Conservation (phyloP, 2,113 vertebrate genomes). For the Ceyx cyanopectus region DNA sequence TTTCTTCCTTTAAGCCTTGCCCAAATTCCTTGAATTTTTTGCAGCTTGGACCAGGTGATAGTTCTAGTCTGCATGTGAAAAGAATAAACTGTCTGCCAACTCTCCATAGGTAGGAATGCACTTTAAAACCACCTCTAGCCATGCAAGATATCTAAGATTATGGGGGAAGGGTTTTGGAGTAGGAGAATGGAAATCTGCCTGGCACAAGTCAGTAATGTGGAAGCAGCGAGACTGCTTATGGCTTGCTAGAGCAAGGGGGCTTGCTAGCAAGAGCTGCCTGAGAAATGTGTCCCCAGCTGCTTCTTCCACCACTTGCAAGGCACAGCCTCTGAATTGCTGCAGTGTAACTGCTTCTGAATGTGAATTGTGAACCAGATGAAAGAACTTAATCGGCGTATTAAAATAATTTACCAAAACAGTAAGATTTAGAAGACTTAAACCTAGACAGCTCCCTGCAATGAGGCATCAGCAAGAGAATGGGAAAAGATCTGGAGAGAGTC, state of each 20-base stretch:
- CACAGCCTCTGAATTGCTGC: not conserved
- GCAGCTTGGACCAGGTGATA: constrained; percentile 27
- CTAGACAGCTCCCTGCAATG: not conserved
- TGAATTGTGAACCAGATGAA: not conserved
- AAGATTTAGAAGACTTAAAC: not conserved
- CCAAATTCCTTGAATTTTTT: constrained; percentile 58
- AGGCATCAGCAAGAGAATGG: not conserved
- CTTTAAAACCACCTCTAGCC: not conserved
- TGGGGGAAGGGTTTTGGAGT: not conserved
- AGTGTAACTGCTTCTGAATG: not conserved
- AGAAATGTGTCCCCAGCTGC: not conserved
- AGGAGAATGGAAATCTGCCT: not conserved
- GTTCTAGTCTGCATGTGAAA: constrained; percentile 48
- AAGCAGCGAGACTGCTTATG: not conserved
- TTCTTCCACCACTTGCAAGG: not conserved
- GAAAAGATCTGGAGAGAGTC: not conserved
- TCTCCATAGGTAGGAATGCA: constrained; percentile 23
- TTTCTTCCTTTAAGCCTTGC: constrained; percentile 24
- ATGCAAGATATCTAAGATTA: not conserved
- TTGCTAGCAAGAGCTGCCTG: not conserved
- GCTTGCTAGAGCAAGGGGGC: not conserved
- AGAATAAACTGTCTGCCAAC: not conserved
- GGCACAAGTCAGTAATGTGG: not conserved
- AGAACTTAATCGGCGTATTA: not conserved
- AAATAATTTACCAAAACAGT: not conserved